These are phyloP conservation scores for Eupithecia insigniata DNA, from an alignment of 2,888 invertebrate genomes.

Conservation along the genomic window DNA sequence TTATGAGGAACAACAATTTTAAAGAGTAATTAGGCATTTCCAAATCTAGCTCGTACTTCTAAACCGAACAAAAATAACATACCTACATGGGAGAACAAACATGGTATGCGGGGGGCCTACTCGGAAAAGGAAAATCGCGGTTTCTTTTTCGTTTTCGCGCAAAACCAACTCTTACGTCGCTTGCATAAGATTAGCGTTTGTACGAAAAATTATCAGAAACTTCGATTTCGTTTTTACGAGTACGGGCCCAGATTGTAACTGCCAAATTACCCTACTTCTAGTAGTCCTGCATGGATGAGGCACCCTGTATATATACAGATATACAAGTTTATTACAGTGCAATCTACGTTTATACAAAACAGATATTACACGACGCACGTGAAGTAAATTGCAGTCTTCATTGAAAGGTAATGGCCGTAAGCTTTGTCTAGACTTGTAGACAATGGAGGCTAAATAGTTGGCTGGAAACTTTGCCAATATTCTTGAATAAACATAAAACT, in stretches of 20 bases:
- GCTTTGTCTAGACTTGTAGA: slow-evolving; percentile 37
- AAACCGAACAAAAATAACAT: too few relatives aligned
- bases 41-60: too few relatives aligned
- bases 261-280: not conserved
- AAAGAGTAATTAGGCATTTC: too few relatives aligned
- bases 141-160: too few relatives aligned
- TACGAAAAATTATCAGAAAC: too few relatives aligned
- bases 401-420: slow-evolving; percentile 33
- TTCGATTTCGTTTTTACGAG: too few relatives aligned
- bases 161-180: too few relatives aligned
- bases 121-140: too few relatives aligned
- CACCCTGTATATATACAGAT: not conserved
- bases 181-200: too few relatives aligned
- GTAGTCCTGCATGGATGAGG: not conserved
- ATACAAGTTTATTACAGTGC: slow-evolving; percentile 3
- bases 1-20: too few relatives aligned
- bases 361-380: not conserved
- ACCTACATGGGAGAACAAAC: too few relatives aligned
- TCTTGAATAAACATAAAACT: not conserved
- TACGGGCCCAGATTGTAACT: not conserved
- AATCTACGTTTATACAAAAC: not conserved
- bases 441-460: slow-evolving; percentile 10
- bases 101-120: too few relatives aligned
- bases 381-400: slow-evolving; percentile 31
- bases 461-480: slow-evolving; percentile 2